Evolutionary conservation across 2,113 vertebrate species (phyloP).

Genomic region (Ciconia stormi): DNA sequence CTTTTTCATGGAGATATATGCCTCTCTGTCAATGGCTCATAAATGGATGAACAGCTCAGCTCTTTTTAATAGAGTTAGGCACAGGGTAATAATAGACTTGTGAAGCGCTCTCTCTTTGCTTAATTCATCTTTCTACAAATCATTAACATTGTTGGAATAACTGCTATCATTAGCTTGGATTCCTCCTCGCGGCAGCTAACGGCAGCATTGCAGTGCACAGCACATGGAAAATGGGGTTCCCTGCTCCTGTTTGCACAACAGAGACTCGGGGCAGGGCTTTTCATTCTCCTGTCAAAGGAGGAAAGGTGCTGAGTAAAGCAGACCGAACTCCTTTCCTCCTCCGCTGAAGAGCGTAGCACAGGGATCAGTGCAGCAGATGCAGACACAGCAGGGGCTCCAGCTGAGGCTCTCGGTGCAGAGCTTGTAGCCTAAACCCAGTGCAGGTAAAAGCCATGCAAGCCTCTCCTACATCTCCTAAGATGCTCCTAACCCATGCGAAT

Average conservation of each 20-base stretch:
- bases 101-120: conserved; percentile 59
- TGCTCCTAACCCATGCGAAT: background rate
- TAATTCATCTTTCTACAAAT: conserved; percentile 76
- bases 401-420: background rate
- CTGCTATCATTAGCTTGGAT: conserved; percentile 62
- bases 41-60: conserved; percentile 76
- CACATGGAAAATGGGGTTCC: background rate
- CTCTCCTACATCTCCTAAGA: background rate
- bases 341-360: background rate
- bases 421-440: background rate
- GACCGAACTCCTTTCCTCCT: background rate
- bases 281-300: background rate
- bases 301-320: background rate
- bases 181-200: background rate
- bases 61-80: conserved; percentile 75
- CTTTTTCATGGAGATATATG: conserved; percentile 67
- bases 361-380: background rate
- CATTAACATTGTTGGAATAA: conserved; percentile 74
- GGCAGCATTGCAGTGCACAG: background rate
- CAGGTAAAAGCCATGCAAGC: background rate
- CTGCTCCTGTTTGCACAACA: background rate
- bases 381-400: background rate
- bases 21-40: conserved; percentile 68
- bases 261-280: background rate
- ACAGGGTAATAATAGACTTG: conserved; percentile 68